Base-by-base conservation (phyloP, 2,113 vertebrate genomes). In the Gallinago paraguaiae region DNA sequence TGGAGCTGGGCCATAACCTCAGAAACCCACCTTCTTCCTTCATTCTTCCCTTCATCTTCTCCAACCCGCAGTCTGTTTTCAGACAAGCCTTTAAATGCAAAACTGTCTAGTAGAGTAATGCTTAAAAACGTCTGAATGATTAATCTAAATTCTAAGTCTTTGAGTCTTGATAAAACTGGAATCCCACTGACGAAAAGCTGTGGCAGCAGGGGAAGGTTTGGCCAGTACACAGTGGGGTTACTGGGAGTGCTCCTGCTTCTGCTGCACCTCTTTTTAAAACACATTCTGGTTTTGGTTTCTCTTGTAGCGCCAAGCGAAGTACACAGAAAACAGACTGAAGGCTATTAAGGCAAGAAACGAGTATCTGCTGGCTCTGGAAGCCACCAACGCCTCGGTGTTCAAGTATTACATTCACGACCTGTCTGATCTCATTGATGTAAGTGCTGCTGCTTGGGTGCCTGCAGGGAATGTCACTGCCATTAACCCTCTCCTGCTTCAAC, bases 371-470 rank as follows among this genome's bases (percentile, higher is more conserved):
- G 99, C 99, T 61, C 98, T 99, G 87, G 99, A 99, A 94, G 99
- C 99, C 61, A 99, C 99, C 97, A 99, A 99, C 57, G 98, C 98
- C 18, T 99, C 99, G 8, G 99, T 99, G 94, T 99, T 99, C 98
- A 99, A 99, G 98, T 99, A 99, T 97, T 99, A 99, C 97, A 99
- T 99, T 97, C 99, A 99, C 1, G 99, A 99, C 98, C 98, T 99
- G 94, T 99, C 99, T 41, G 99, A 99, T 97, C 99, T 99, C 97
- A 99, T 99, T 92, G 98, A 99, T 97, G 99, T 99, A 98, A 99
- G 99, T 98, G 93, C 93, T 92, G 95, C 94, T 86, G 81, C 43
- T 65, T 35, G 87, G 82, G 48, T 64, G 43, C 57, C 87, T n/a
- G 27, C 57, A 22, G 19, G 23, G 59, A 82, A 48, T 93, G 30